phyloP scores from a whole-genome alignment of 2,113 vertebrate genomes.

The Centropus unirufus region DNA sequence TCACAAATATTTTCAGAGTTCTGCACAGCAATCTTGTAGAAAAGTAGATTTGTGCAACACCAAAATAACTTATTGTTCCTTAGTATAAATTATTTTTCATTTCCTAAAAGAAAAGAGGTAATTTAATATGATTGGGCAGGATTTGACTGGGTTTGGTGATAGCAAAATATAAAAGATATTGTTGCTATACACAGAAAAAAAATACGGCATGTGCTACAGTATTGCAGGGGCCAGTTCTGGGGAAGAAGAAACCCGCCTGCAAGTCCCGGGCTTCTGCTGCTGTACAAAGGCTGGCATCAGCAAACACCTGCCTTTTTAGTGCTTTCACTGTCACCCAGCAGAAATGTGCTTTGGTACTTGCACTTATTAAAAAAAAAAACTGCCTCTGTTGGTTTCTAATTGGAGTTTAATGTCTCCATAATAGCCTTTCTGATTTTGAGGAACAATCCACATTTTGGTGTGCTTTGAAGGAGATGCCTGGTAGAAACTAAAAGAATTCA shows the following conservation, averaged over 20 bases:
- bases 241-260: background rate
- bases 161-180: constrained; percentile 23
- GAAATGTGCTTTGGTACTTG: constrained; percentile 48
- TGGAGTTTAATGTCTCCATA: background rate
- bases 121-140: constrained; percentile 38
- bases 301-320: background rate
- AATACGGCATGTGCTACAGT: background rate
- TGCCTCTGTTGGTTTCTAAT: background rate
- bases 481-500: constrained; percentile 35
- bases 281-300: background rate
- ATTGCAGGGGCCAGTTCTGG: background rate
- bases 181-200: constrained; percentile 1
- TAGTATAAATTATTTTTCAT: constrained; percentile 73
- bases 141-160: constrained; percentile 27
- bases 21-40: constrained; percentile 80
- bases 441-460: constrained; percentile 66
- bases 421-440: background rate
- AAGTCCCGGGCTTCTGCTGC: background rate
- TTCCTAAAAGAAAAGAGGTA: constrained; percentile 55
- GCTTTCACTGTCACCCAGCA: background rate
- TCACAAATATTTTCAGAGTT: constrained; percentile 79
- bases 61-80: constrained; percentile 78
- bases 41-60: constrained; percentile 80
- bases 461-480: constrained; percentile 40
- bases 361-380: background rate